phyloP scores from a whole-genome alignment of 2,113 vertebrate species.

The Misgurnus anguillicaudatus region DNA sequence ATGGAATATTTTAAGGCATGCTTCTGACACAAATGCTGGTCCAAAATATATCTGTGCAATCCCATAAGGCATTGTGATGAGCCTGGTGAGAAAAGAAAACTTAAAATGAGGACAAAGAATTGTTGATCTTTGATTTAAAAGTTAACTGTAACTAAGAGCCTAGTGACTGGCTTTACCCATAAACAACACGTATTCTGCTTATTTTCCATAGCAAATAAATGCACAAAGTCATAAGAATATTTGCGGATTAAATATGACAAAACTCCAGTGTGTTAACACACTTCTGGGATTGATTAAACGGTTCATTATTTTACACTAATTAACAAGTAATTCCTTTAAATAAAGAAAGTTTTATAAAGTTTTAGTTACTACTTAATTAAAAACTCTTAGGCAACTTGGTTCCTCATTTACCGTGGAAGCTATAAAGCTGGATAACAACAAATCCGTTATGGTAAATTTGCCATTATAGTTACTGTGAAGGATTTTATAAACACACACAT shows the following conservation, averaged over 20 bases:
- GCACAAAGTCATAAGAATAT: constrained; percentile 1
- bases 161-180: neutral
- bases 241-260: neutral
- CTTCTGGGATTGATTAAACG: neutral
- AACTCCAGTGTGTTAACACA: neutral
- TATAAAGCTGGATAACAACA: neutral
- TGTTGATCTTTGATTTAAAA: no score
- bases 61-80: no score
- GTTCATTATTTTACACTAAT: no score
- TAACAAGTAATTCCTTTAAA: no score
- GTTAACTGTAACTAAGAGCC: neutral
- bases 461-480: neutral
- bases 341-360: neutral
- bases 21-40: no score
- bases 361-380: neutral
- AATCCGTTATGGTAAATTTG: constrained; percentile 5
- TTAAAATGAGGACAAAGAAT: no score
- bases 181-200: constrained; percentile 5
- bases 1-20: neutral
- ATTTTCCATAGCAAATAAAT: neutral
- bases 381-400: neutral
- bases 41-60: no score
- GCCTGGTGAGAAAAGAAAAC: no score
- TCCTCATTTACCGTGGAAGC: constrained; percentile 12
- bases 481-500: constrained; percentile 31